Conservation (phyloP, 2,888 invertebrate species). For the Monopis laevigella region DNA sequence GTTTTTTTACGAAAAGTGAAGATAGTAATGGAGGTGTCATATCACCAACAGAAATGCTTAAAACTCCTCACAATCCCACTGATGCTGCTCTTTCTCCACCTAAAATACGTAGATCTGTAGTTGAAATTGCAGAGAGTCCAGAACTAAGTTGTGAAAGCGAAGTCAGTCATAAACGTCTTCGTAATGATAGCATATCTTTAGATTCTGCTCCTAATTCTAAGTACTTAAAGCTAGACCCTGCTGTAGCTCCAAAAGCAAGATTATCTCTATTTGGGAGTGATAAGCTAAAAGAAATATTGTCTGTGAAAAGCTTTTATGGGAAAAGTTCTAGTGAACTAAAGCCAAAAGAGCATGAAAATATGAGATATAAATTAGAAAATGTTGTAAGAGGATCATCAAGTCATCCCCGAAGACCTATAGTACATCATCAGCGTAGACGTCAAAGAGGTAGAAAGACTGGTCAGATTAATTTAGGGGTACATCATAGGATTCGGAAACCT, state of each 20-base stretch:
- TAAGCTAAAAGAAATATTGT: conserved; percentile 53
- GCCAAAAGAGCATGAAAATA: conserved; percentile 26
- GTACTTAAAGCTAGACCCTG: conserved; percentile 40
- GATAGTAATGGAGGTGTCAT: neutral
- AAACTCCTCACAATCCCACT: conserved; percentile 49
- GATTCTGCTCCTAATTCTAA: conserved; percentile 42
- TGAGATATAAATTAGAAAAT: conserved; percentile 37
- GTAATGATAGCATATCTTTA: conserved; percentile 36
- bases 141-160: conserved; percentile 45
- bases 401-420: conserved; percentile 31
- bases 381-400: conserved; percentile 37
- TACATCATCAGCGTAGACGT: conserved; percentile 33
- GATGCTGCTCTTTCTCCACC: conserved; percentile 39
- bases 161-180: conserved; percentile 44
- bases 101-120: conserved; percentile 37
- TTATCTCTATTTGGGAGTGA: conserved; percentile 53
- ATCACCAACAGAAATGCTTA: conserved; percentile 50
- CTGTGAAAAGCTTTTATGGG: conserved; percentile 66
- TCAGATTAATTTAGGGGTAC: conserved; percentile 73
- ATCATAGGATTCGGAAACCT: conserved; percentile 71
- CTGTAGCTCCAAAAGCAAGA: conserved; percentile 46
- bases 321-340: conserved; percentile 51
- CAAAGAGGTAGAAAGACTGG: conserved; percentile 51
- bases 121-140: conserved; percentile 51
- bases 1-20: neutral